Evolutionary conservation across 2,888 invertebrate species (phyloP).

Genomic region (Cylloceria caligata): DNA sequence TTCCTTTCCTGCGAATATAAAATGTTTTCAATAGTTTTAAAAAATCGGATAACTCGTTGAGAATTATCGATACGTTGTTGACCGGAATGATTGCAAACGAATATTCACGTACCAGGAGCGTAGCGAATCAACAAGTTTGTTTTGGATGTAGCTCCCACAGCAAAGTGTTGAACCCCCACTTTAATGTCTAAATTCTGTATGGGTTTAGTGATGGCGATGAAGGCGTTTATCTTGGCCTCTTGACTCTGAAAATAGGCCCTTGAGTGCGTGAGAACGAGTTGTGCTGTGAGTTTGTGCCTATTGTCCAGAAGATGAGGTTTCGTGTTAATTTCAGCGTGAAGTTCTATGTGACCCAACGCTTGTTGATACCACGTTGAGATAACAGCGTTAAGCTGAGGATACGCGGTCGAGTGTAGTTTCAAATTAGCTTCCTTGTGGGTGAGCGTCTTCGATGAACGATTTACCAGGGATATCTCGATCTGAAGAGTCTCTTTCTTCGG

Average conservation of each 20-base stretch:
- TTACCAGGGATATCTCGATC: slow-evolving; percentile 85
- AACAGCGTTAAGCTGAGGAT: slow-evolving; percentile 87
- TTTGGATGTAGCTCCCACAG: slow-evolving; percentile 86
- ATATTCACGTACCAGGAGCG: slow-evolving; percentile 85
- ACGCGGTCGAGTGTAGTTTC: slow-evolving; percentile 90
- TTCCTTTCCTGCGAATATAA: slow-evolving; percentile 85
- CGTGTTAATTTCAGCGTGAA: slow-evolving; percentile 89
- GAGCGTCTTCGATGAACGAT: slow-evolving; percentile 87
- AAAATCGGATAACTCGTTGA: slow-evolving; percentile 9
- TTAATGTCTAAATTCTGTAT: slow-evolving; percentile 89
- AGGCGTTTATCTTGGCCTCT: slow-evolving; percentile 87
- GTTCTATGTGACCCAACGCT: slow-evolving; percentile 90
- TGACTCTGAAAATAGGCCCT: slow-evolving; percentile 86
- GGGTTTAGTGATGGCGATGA: slow-evolving; percentile 88
- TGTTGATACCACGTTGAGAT: slow-evolving; percentile 86
- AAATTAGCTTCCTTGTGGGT: slow-evolving; percentile 88
- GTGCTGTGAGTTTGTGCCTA: slow-evolving; percentile 87
- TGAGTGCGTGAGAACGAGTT: slow-evolving; percentile 87
- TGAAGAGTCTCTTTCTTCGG: slow-evolving; percentile 84
- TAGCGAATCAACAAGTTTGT: slow-evolving; percentile 86
- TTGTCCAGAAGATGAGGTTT: slow-evolving; percentile 87
- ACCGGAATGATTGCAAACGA: not conserved
- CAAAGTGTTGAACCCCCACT: slow-evolving; percentile 86
- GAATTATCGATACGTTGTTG: too few relatives aligned
- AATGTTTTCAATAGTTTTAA: not conserved